These are phyloP conservation scores for Onchidella celtica DNA, from an alignment of 2,888 invertebrate species.

Conservation along the genomic window DNA sequence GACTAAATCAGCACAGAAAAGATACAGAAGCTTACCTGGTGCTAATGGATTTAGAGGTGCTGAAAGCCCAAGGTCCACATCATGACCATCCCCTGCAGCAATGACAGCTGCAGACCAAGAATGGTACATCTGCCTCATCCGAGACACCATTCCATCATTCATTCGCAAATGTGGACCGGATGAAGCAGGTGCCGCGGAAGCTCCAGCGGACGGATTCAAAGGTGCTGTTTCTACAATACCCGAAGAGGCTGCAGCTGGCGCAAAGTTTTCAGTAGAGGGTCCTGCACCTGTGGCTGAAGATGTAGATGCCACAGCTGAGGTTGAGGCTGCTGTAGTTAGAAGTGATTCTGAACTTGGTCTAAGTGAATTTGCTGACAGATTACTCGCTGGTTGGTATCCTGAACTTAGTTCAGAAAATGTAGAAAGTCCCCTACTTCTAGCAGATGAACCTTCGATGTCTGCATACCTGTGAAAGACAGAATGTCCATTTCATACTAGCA, in stretches of 20 bases:
- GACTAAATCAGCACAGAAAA: no score
- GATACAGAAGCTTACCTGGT: neutral
- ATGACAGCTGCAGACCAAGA: constrained; percentile 30
- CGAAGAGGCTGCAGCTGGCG: neutral
- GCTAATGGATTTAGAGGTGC: constrained; percentile 18
- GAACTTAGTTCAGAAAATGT: constrained; percentile 42
- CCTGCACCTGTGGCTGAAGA: neutral
- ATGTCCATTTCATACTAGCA: neutral
- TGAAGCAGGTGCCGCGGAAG: constrained; percentile 1
- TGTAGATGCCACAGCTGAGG: neutral
- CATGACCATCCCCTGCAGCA: constrained; percentile 28
- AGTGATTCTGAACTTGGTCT: neutral
- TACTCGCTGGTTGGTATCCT: constrained; percentile 43
- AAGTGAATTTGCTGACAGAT: neutral
- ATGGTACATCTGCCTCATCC: constrained; percentile 39
- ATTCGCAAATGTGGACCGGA: neutral
- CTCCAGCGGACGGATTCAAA: neutral
- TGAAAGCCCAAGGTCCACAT: constrained; percentile 25
- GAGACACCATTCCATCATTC: constrained; percentile 19
- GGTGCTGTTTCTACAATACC: neutral
- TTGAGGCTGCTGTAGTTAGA: neutral
- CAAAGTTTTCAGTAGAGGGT: neutral
- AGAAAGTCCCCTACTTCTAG: constrained; percentile 43
- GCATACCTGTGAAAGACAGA: constrained; percentile 37
- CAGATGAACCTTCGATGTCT: constrained; percentile 48